A percentile compares a stretch with the other conserved stretches of the same genome.
Evolutionary conservation across 2,113 vertebrate genomes (phyloP).

Genomic region (Cyanoramphus novaezelandiae): DNA sequence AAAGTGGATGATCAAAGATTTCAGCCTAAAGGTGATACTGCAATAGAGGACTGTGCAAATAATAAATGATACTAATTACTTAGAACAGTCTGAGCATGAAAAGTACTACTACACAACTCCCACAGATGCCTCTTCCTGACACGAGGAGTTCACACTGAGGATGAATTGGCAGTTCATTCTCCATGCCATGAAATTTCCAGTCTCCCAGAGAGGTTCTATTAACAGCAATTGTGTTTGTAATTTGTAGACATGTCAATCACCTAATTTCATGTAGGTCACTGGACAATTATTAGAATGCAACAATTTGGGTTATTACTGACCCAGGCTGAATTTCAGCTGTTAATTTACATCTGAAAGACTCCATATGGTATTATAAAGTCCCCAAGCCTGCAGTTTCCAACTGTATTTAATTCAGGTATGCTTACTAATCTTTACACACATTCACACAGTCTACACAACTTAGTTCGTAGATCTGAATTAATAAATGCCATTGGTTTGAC

Average conservation of each 20-base stretch:
- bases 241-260: conserved; percentile 61
- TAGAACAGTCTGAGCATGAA: conserved; percentile 36
- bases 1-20: conserved; percentile 29
- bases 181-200: conserved; percentile 16
- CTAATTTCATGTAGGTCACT: conserved; percentile 56
- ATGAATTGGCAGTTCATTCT: conserved; percentile 52
- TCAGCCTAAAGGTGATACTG: conserved; percentile 16
- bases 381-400: neutral
- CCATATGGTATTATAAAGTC: conserved; percentile 50
- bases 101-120: conserved; percentile 15
- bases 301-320: conserved; percentile 55
- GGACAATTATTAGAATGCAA: conserved; percentile 57
- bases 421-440: conserved; percentile 10
- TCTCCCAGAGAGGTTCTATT: conserved; percentile 48
- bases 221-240: conserved; percentile 48
- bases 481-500: neutral
- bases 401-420: conserved; percentile 56
- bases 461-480: neutral
- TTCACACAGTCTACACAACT: neutral
- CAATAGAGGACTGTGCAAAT: neutral
- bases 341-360: conserved; percentile 64
- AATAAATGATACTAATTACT: conserved; percentile 62
- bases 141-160: conserved; percentile 48
- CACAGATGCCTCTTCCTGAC: conserved; percentile 24
- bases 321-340: conserved; percentile 52